These are phyloP conservation scores for Prionailurus bengalensis DNA, from an alignment of 2,113 vertebrate species.

Conservation along the genomic window DNA sequence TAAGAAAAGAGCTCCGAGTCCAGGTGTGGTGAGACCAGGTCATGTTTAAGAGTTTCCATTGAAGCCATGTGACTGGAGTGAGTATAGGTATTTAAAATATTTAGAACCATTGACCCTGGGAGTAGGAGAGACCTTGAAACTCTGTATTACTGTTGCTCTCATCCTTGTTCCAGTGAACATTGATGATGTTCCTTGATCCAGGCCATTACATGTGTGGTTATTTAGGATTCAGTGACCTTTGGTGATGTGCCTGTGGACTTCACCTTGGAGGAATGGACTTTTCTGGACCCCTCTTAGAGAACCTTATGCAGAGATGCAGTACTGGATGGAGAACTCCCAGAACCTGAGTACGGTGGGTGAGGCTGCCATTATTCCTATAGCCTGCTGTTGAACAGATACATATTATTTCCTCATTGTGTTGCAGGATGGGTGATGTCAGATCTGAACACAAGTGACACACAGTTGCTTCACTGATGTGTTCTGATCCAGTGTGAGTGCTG, in stretches of 20 bases:
- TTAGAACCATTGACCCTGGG: background rate
- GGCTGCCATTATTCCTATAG: background rate
- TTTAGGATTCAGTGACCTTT: constrained; percentile 47
- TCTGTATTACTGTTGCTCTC: background rate
- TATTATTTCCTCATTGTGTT: background rate
- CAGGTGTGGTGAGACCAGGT: background rate
- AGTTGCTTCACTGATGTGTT: background rate
- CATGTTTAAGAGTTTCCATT: background rate
- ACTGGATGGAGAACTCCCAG: constrained; percentile 45
- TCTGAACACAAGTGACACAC: background rate
- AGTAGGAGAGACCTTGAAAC: background rate
- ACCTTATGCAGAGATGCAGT: constrained; percentile 38
- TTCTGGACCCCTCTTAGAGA: constrained; percentile 2
- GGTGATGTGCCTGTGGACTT: constrained; percentile 49
- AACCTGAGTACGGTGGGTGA: constrained; percentile 36
- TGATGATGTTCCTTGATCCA: background rate
- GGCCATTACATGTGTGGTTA: background rate
- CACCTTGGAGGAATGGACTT: constrained; percentile 48
- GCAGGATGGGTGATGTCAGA: background rate
- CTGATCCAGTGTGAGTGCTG: background rate
- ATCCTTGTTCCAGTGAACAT: background rate
- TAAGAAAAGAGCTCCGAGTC: background rate
- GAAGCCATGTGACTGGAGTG: background rate
- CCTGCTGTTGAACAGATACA: background rate
- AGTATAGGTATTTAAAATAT: too few relatives aligned